Evolutionary conservation across 2,888 invertebrate species (phyloP), one percentile per base, ranked within the genome.

Genomic region (Synanthedon myopaeformis): DNA sequence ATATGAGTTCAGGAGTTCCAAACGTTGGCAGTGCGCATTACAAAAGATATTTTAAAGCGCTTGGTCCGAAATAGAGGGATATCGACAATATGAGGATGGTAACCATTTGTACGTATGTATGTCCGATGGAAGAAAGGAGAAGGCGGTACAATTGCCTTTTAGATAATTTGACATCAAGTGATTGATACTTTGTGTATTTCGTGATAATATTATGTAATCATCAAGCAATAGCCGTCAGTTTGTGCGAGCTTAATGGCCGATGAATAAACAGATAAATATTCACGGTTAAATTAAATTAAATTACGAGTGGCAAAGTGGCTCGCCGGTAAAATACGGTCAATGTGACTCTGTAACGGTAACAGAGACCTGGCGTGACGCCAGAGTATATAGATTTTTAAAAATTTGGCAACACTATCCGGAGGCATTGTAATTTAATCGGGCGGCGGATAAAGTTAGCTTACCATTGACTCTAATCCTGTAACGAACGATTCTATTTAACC

Each of bases 341-440:
- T 42, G 49, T 49, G 53, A 48, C 19, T 55, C 51, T n/a, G n/a
- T 14, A 12, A 45, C 41, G 51, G 49, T 53, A 52, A 58, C 56
- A 55, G 56, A 54, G 50, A 42, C 42, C 53, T 56, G 58, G 58
- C 58, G 42, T 28, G 11, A 14, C 52, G 58, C 61, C 57, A 62
- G 58, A 54, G 57, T 57, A 61, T 45, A 45, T 45, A 45, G 61
- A 63, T 59, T 45, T 69, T 58, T 51, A 53, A 55, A 56, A 53
- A 56, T 56, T 61, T 63, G 64, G 66, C 61, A 52, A 56, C 53
- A 45, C 45, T 45, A 45, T 45, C 14, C 45, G 14, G 45, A 45
- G 45, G 45, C 45, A 13, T 35, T 45, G 14, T 45, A 12, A 45
- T 45, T 45, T 45, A 45, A 12, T 12, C 45, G 45, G 45, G n/a